A percentile compares a stretch with the other conserved stretches of the same genome.
phyloP scores from a whole-genome alignment of 2,888 invertebrate species.

The Volucella bombylans region DNA sequence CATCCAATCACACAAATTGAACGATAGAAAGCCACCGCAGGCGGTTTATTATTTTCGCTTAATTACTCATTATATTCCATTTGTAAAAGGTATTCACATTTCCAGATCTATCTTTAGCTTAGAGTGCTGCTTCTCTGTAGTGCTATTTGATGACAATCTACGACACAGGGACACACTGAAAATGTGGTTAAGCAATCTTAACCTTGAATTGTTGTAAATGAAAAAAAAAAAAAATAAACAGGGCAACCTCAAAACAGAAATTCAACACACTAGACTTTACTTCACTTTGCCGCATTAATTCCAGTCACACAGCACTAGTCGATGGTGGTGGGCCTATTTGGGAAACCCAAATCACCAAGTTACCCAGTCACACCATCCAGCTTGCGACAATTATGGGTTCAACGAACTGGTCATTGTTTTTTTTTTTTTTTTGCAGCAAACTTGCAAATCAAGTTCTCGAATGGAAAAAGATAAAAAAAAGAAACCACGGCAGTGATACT shows the following conservation, averaged over 20 bases:
- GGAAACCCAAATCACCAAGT: not conserved
- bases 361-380: not conserved
- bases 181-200: conserved; percentile 4
- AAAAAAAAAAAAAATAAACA: not conserved
- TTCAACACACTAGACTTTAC: conserved; percentile 23
- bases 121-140: no score
- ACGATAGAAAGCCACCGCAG: conserved; percentile 4
- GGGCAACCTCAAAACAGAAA: not conserved
- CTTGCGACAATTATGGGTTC: conserved; percentile 11
- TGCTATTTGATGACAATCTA: not conserved
- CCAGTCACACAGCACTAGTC: conserved; percentile 7
- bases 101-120: not conserved
- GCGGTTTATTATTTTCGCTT: conserved; percentile 9
- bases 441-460: conserved; percentile 37
- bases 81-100: not conserved
- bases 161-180: not conserved
- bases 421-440: not conserved
- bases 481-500: conserved; percentile 8
- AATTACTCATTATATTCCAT: conserved; percentile 6
- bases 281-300: conserved; percentile 23
- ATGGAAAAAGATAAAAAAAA: not conserved
- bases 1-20: not conserved
- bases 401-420: conserved; percentile 15
- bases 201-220: conserved; percentile 13
- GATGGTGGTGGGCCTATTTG: not conserved